Evolutionary conservation across 2,888 invertebrate species (phyloP), one percentile per base, ranked within the genome.

Genomic region (Trachelus troglodyta): DNA sequence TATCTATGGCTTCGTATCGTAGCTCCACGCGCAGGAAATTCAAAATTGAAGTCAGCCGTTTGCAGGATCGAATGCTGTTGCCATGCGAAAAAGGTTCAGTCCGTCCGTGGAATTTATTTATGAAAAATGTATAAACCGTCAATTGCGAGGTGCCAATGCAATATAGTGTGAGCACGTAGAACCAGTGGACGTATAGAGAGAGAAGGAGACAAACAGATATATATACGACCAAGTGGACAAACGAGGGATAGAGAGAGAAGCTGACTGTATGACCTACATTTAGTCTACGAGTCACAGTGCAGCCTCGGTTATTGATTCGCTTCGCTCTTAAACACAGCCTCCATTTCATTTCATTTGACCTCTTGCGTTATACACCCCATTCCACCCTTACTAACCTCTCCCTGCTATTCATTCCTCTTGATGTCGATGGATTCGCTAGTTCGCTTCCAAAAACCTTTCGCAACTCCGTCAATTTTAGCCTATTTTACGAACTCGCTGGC

Each of bases 311-410:
- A 89, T 90, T 87, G 90, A 90, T 90, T 90, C 84, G 81, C 84
- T 84, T 85, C 85, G 85, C 89, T 88, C 89, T 90, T 88, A 88
- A 89, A 89, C 87, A 87, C 87, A 89, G 89, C 86, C 89, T 88
- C 89, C 89, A 84, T 88, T 89, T 87, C 88, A 88, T 89, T 89
- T 87, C 86, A 83, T 89, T 90, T 85, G 84, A 84, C 84, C 87
- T 84, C 83, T 82, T 81, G 76, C 75, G 69, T 56, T 56, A 56
- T 56, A 23, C 23, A 56, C 9, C 56, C 56, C 56, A 56, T 56
- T 2, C 56, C 23, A 56, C 15, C 56, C 23, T 56, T 9, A 23
- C 56, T 9, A 56, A 56, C 56, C 56, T 56, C 56, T 56, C 56
- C 56, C 23, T 56, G 23, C 56, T 56, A 56, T 56, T 56, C 56